Base-by-base conservation (phyloP, 2,113 vertebrate species). In the Grantiella picta region DNA sequence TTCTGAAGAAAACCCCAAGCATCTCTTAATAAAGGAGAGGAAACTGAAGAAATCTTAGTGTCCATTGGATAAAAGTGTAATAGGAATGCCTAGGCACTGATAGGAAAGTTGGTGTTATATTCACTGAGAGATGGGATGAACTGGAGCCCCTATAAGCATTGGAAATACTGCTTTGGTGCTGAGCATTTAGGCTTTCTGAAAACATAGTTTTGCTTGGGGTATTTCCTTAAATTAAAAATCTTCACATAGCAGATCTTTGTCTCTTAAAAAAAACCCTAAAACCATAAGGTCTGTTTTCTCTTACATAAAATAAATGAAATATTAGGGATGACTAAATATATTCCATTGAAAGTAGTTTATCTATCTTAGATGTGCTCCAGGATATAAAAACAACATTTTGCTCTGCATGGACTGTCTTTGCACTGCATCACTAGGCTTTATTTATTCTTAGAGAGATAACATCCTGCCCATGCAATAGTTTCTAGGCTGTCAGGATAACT, bases 1-100 rank as follows among this genome's bases (percentile, higher is more conserved):
- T 49, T 35, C 17, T 12, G 6, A 1, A n/a, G 57, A 36, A 59
- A 7, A 1, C 3, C 29, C n/a, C 13, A 17, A 25, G 18, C 0
- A 40, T 24, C 2, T 42, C 47, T 38, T 36, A 65, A 57, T n/a
- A 65, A 66, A n/a, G 33, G 6, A 11, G 25, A 61, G 56, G 4
- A 4, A 15, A 69, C 1, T 11, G 44, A 64, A 83, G 7, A 68
- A 82, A 49, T 75, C 5, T 52, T 54, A 23, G 20, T 31, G 4
- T 49, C 88, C 36, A 9, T 33, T 83, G 24, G 50, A 19, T 38
- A 45, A 59, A 69, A 33, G 6, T 11, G 20, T n/a, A 36, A 66
- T n/a, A 12, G 24, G 24, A 77, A 70, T 17, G 9, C 19, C 40
- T 36, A 29, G 54, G 13, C 5, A 70, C 29, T 60, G 59, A 42